Evolutionary conservation across 2,113 vertebrate species (phyloP).

Genomic region (Hydropotes inermis): DNA sequence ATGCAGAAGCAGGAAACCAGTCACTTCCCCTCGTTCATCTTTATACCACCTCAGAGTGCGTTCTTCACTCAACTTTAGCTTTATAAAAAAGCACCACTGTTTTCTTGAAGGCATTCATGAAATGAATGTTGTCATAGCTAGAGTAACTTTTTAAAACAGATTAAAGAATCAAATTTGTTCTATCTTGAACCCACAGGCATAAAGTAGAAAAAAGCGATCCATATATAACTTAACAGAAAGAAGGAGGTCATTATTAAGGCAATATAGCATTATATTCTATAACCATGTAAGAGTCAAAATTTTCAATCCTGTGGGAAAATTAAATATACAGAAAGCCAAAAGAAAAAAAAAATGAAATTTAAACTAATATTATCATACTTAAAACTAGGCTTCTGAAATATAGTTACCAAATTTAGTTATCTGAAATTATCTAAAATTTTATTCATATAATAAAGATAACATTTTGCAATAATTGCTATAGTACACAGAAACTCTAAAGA

Average conservation of each 20-base stretch:
- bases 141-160: neutral
- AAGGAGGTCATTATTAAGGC: neutral
- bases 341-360: neutral
- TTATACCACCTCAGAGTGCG: neutral
- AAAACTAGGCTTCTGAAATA: neutral
- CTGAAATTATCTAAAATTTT: slow-evolving; percentile 13
- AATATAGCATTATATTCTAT: neutral
- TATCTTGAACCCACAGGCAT: neutral
- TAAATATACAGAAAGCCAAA: slow-evolving; percentile 25
- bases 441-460: neutral
- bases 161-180: neutral
- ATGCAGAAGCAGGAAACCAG: neutral
- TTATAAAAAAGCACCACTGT: neutral
- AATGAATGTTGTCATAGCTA: neutral
- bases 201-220: neutral
- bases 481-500: neutral
- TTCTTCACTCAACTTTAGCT: neutral
- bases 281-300: neutral
- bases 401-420: neutral
- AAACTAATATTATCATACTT: neutral
- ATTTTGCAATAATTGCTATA: neutral
- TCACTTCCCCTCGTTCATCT: neutral
- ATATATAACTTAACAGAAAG: neutral
- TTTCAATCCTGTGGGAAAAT: neutral
- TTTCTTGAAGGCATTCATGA: neutral